Conservation (phyloP, 1,140 invertebrate genomes). For the Ostrea denselamellosa region DNA sequence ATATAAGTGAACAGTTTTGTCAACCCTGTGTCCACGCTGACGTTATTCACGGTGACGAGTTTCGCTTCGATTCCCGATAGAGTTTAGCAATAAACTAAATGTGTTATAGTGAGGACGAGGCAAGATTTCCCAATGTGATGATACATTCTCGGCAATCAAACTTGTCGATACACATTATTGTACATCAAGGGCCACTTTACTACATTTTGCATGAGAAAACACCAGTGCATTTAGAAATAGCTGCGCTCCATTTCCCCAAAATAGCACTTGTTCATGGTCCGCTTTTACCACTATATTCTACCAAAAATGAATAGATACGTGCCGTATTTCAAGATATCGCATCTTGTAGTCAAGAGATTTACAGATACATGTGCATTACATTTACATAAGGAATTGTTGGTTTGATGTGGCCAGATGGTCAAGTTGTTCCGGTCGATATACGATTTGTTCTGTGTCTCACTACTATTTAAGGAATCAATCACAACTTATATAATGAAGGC, state of each 20-base stretch:
- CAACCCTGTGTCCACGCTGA: background rate
- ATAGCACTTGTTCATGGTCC: background rate
- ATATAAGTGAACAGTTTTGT: background rate
- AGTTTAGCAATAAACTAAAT: slow-evolving; percentile 26
- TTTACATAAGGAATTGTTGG: background rate
- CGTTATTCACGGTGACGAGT: background rate
- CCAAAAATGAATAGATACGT: no score
- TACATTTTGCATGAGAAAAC: slow-evolving; percentile 2
- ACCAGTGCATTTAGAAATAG: background rate
- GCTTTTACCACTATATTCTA: no score
- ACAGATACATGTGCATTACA: background rate
- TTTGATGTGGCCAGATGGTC: background rate
- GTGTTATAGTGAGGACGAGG: background rate
- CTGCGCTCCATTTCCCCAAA: background rate
- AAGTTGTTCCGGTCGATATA: background rate
- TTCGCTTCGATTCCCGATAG: slow-evolving; percentile 3
- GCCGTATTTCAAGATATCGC: no score
- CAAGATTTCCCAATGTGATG: slow-evolving; percentile 3
- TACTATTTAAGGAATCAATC: background rate
- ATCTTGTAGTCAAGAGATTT: background rate
- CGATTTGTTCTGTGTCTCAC: background rate
- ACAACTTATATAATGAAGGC: background rate
- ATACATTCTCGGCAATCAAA: background rate
- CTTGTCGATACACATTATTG: slow-evolving; percentile 30
- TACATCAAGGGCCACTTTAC: slow-evolving; percentile 19